Evolutionary conservation across 2,113 vertebrate species (phyloP).

Genomic region (Onychorhynchus coronatus): DNA sequence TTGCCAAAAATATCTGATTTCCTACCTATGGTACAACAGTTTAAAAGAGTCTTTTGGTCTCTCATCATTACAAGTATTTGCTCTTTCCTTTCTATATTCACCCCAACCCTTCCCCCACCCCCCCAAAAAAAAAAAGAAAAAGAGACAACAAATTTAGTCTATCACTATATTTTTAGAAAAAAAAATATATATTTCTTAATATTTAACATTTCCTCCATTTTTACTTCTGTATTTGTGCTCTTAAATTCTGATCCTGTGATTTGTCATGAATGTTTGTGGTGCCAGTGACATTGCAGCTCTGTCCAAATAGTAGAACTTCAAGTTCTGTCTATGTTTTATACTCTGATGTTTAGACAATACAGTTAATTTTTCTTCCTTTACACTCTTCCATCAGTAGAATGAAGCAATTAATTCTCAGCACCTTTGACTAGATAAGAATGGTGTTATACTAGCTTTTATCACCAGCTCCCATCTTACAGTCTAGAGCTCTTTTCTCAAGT

Average conservation of each 20-base stretch:
- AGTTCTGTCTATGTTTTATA: not conserved
- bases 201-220: not conserved
- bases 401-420: not conserved
- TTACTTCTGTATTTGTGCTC: not conserved
- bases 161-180: not conserved
- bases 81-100: not conserved
- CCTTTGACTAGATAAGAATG: not conserved
- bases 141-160: not conserved
- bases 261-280: not conserved
- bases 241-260: not conserved
- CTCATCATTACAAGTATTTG: not conserved
- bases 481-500: not conserved
- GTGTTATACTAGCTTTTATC: not conserved
- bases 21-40: not conserved
- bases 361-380: not conserved
- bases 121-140: not conserved
- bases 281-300: not conserved
- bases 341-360: not conserved
- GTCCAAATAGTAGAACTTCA: not conserved
- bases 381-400: not conserved
- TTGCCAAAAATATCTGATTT: not conserved
- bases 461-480: not conserved
- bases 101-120: too few relatives aligned
- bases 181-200: not conserved
- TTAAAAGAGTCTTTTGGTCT: not conserved